A percentile compares a stretch with the other conserved stretches of the same genome.
Evolutionary conservation across 2,888 invertebrate species (phyloP).

Genomic region (Cephus spinipes): DNA sequence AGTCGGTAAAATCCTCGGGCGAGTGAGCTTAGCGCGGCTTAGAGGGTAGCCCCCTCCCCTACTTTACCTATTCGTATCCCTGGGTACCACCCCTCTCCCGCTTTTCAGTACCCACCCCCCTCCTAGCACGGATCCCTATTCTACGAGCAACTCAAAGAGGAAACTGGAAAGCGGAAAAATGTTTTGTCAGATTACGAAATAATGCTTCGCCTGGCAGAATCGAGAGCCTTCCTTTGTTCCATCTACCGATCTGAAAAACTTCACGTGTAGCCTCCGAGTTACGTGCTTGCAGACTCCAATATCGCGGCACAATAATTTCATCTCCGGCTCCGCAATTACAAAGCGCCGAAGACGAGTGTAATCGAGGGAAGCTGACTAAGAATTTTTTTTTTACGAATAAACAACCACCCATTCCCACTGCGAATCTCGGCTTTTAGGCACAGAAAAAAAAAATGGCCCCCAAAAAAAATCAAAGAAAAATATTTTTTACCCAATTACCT

Average conservation of each 20-base stretch:
- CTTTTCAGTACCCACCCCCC: conserved; percentile 9
- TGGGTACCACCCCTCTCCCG: conserved; percentile 10
- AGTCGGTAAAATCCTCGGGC: conserved; percentile 46
- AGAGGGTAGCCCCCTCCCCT: conserved; percentile 24
- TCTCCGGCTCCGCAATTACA: background rate
- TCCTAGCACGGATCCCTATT: conserved; percentile 24
- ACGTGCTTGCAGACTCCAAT: background rate
- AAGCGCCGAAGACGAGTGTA: background rate
- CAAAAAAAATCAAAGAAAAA: too few relatives aligned
- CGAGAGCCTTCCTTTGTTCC: background rate
- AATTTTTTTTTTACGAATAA: background rate
- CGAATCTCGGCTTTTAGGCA: background rate
- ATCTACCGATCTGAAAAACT: background rate
- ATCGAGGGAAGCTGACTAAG: background rate
- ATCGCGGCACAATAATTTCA: background rate
- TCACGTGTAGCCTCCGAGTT: background rate
- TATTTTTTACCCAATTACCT: too few relatives aligned
- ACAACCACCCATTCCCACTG: background rate
- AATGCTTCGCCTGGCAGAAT: conserved; percentile 14
- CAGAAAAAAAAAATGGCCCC: too few relatives aligned
- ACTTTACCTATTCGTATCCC: conserved; percentile 8
- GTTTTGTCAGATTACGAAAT: conserved; percentile 46
- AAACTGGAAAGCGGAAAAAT: conserved; percentile 44
- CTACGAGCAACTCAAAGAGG: background rate
- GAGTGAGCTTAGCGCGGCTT: conserved; percentile 55